Conservation (phyloP, 2,888 invertebrate genomes). For the Apamea sordens region DNA sequence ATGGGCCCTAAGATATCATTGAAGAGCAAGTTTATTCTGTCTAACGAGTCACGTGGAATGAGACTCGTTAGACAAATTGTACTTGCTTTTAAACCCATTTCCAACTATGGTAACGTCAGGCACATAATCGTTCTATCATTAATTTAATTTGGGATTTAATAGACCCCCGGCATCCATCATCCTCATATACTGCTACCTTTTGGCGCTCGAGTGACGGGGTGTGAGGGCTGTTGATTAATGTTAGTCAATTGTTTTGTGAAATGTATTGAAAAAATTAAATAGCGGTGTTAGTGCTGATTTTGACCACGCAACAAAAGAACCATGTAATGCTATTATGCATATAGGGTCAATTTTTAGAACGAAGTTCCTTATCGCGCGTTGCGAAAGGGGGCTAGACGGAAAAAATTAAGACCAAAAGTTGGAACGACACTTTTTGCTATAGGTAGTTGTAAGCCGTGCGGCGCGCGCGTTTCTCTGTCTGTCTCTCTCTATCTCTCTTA, state of each 20-base stretch:
- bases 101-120: not conserved
- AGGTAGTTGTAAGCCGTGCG: no score
- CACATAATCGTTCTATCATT: not conserved
- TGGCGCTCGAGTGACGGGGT: not conserved
- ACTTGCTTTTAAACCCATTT: not conserved
- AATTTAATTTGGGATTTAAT: not conserved
- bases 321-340: no score
- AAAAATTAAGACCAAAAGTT: no score
- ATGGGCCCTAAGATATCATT: not conserved
- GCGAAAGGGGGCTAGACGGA: no score
- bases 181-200: not conserved
- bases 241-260: not conserved
- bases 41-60: not conserved
- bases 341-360: no score
- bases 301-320: not conserved
- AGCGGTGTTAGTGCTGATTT: not conserved
- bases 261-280: not conserved
- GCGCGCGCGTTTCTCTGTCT: no score
- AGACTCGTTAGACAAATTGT: not conserved
- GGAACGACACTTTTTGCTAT: no score
- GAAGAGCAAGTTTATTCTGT: not conserved
- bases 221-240: not conserved
- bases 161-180: not conserved
- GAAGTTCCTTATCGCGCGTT: no score
- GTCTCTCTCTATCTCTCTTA: no score